phyloP scores from a whole-genome alignment of 2,888 invertebrate genomes.

The Lycia hirtaria region DNA sequence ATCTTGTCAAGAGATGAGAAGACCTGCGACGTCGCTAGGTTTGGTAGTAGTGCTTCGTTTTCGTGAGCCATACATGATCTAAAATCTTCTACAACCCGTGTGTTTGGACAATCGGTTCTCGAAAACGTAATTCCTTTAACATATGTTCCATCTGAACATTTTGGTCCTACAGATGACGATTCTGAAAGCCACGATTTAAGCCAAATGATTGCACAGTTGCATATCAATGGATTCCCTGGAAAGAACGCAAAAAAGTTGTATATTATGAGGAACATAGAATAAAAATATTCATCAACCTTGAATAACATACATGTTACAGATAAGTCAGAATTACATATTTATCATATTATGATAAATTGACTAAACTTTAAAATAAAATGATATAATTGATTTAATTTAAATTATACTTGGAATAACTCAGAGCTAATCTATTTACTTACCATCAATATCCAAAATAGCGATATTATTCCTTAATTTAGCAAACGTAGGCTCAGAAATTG shows the following conservation, averaged over 20 bases:
- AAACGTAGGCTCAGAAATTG: conserved; percentile 90
- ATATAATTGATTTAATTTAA: too few species aligned
- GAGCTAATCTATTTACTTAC: conserved; percentile 73
- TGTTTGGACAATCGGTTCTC: conserved; percentile 87
- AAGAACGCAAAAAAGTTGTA: conserved; percentile 37
- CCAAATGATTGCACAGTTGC: conserved; percentile 94
- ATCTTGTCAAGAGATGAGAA: conserved; percentile 86
- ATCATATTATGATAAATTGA: too few species aligned
- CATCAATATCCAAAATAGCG: conserved; percentile 93
- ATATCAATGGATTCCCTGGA: conserved; percentile 92
- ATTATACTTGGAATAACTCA: neutral
- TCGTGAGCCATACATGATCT: conserved; percentile 88
- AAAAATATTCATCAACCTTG: too few species aligned
- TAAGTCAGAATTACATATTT: too few species aligned
- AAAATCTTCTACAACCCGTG: conserved; percentile 78
- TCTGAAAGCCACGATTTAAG: conserved; percentile 93
- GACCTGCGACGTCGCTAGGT: conserved; percentile 85
- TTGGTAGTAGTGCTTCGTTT: conserved; percentile 86
- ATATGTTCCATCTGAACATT: conserved; percentile 91
- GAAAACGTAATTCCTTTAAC: conserved; percentile 90
- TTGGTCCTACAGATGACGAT: conserved; percentile 90
- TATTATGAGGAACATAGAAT: neutral
- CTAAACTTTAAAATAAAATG: too few species aligned
- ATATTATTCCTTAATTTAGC: conserved; percentile 92
- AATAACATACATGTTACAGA: too few species aligned